phyloP scores from a whole-genome alignment of 1,140 invertebrate genomes.

The Homalodisca vitripennis region DNA sequence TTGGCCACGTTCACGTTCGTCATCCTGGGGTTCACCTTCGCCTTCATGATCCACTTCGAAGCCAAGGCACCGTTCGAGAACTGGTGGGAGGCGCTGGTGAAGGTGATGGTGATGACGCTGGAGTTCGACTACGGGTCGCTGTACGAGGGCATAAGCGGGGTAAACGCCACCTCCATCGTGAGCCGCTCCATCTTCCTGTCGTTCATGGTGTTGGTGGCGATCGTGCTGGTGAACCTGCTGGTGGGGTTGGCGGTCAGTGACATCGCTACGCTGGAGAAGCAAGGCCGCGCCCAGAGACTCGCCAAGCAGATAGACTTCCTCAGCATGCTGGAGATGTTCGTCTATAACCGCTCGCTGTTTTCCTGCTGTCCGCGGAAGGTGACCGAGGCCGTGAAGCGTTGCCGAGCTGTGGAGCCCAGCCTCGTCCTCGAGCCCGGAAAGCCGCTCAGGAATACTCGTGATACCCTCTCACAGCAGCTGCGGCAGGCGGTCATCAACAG shows the following conservation, averaged over 20 bases:
- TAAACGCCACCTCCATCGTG: conserved; percentile 36
- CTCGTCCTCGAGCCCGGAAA: conserved; percentile 22
- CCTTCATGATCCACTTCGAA: conserved; percentile 54
- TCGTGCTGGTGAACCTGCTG: conserved; percentile 52
- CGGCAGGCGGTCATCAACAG: conserved; percentile 32
- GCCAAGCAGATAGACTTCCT: conserved; percentile 41
- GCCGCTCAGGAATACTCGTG: conserved; percentile 4
- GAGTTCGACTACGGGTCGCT: conserved; percentile 55
- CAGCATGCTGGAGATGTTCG: conserved; percentile 37
- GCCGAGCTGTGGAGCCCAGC: conserved; percentile 18
- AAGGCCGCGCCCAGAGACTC: conserved; percentile 37
- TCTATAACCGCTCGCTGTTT: conserved; percentile 31
- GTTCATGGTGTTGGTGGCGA: conserved; percentile 48
- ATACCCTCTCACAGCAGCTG: conserved; percentile 11
- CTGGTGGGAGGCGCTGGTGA: conserved; percentile 51
- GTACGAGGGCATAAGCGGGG: conserved; percentile 41
- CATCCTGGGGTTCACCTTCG: conserved; percentile 56
- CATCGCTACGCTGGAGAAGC: conserved; percentile 41
- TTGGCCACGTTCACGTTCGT: conserved; percentile 54
- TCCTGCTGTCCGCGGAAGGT: conserved; percentile 26
- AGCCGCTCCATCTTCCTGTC: conserved; percentile 42
- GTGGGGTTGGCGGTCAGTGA: conserved; percentile 52
- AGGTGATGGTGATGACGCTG: conserved; percentile 59
- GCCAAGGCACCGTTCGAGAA: conserved; percentile 48
- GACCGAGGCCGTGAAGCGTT: neutral